Base-by-base conservation (phyloP, 2,797 vertebrate genomes). In the Rhincodon typus region DNA sequence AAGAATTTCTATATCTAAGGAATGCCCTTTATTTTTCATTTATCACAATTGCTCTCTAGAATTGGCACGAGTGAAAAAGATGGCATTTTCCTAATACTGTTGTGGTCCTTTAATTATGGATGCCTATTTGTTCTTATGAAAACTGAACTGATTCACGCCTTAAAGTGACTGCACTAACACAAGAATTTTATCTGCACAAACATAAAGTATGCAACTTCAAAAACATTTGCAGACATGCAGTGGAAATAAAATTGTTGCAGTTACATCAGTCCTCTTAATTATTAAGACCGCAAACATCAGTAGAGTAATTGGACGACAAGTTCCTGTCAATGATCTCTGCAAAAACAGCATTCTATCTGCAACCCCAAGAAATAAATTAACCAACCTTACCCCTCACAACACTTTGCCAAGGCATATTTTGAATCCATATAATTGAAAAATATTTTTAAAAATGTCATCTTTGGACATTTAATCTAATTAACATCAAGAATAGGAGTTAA, bases 401-500 rank as follows among this genome's bases (percentile, higher is more conserved):
- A 88, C 15, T 53, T 53, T 30, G 72, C 87, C 53, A 17, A 6
- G 15, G 53, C 79, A n/a, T 62, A 62, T 34, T 90, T 62, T n/a
- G 12, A 4, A 62, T n/a, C 5, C 13, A 27, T 88, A 30, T 30
- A 90, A 90, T 62, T 90, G 30, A 57, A 90, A 57, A 62, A 27
- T 90, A 90, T 66, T 90, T 62, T 34, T 62, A 57, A 90, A 90
- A 90, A 90, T 82, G 87, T 66, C 30, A 90, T 17, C 87, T 7
- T 66, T 90, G 87, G 87, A 90, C 53, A 62, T 57, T 62, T 62
- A 34, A 90, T n/a, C 87, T 90, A 90, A 88, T 88, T 88, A 57
- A 88, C 10, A 90, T 4, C 87, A n/a, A 30, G 10, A 62, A 62
- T 1, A 1, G 27, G n/a, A 34, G 15, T 90, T 90, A 30, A 90